Percentiles rank a stretch among this genome's conserved stretches.
phyloP scores from a whole-genome alignment of 2,888 invertebrate genomes.

The Sinohyriopsis cumingii region DNA sequence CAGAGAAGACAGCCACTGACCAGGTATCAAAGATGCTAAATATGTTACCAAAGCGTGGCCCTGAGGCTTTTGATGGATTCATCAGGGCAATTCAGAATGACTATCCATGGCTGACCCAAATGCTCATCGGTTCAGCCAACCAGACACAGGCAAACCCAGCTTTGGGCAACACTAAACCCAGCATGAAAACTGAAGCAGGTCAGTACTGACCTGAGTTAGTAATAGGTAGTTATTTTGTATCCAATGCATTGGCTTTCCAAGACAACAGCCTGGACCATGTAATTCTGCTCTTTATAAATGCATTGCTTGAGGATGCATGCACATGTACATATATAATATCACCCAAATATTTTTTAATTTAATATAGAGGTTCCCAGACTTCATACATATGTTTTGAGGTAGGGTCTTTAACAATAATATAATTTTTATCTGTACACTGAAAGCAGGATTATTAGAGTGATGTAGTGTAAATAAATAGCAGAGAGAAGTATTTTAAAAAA shows the following conservation, averaged over 20 bases:
- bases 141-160: conserved; percentile 13
- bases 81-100: conserved; percentile 43
- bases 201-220: not conserved
- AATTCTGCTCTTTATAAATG: too few species aligned
- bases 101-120: conserved; percentile 55
- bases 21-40: conserved; percentile 51
- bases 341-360: too few species aligned
- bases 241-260: not conserved
- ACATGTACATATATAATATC: too few species aligned
- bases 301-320: too few species aligned
- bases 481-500: too few species aligned
- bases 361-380: too few species aligned
- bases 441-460: too few species aligned
- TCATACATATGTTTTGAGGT: too few species aligned
- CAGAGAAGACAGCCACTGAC: conserved; percentile 46
- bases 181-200: conserved; percentile 15
- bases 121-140: conserved; percentile 29
- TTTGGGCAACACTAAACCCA: conserved; percentile 19
- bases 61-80: conserved; percentile 53
- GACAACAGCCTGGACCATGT: too few species aligned
- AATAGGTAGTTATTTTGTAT: not conserved
- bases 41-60: conserved; percentile 54
- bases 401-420: too few species aligned
- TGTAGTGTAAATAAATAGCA: too few species aligned
- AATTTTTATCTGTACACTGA: too few species aligned